A percentile compares a stretch with the other conserved stretches of the same genome.
Evolutionary conservation across 2,113 vertebrate species (phyloP).

Genomic region (Gymnobelideus leadbeateri): DNA sequence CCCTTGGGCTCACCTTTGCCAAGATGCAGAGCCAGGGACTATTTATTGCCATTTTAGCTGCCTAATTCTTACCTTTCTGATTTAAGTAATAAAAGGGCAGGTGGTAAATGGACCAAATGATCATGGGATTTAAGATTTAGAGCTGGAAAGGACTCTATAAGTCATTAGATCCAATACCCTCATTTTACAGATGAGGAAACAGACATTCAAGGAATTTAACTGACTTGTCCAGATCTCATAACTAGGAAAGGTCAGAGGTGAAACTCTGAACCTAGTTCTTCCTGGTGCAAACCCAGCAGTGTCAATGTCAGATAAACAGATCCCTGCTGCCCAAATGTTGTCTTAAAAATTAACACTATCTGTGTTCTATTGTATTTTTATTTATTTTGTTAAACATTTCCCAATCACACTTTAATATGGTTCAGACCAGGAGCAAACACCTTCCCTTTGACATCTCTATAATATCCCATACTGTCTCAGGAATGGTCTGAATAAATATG

Average conservation of each 20-base stretch:
- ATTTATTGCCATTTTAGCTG: not conserved
- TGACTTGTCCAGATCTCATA: not conserved
- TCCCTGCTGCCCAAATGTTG: not conserved
- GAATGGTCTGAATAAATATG: not conserved
- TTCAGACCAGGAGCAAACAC: not conserved
- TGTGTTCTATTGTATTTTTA: not conserved
- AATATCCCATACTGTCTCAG: not conserved
- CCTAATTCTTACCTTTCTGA: not conserved
- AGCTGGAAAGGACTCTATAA: not conserved
- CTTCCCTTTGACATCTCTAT: not conserved
- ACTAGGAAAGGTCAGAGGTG: not conserved
- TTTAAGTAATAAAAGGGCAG: not conserved
- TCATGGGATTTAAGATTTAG: not conserved
- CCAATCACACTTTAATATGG: not conserved
- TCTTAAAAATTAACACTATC: not conserved
- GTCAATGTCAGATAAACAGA: not conserved
- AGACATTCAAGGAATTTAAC: not conserved
- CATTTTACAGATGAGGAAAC: not conserved
- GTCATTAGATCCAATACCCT: not conserved
- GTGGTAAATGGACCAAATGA: not conserved
- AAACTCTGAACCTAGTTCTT: not conserved
- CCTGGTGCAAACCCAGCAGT: not conserved
- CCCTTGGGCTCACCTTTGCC: not conserved
- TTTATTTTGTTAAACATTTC: not conserved
- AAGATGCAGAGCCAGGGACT: not conserved